Percentiles rank a stretch among this genome's conserved stretches.
Evolutionary conservation across 1,140 invertebrate species (phyloP).

Genomic region (Saxidomus purpurata): DNA sequence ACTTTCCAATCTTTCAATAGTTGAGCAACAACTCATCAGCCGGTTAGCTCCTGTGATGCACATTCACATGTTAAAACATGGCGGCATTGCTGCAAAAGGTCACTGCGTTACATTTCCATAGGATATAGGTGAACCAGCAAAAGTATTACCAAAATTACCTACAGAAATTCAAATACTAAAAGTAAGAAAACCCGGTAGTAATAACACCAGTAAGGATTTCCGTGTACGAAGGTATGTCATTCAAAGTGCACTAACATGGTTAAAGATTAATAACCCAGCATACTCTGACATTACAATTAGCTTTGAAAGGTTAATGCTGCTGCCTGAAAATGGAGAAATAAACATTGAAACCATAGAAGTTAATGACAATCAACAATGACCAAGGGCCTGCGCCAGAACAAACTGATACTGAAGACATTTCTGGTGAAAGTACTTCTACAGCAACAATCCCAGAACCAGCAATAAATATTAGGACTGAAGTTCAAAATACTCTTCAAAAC

Average conservation of each 20-base stretch:
- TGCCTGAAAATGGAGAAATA: conserved; percentile 57
- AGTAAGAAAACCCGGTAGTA: conserved; percentile 52
- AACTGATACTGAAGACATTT: not conserved
- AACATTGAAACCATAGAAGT: too few species aligned
- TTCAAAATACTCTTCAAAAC: conserved; percentile 42
- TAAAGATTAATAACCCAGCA: conserved; percentile 51
- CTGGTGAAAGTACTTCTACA: conserved; percentile 23
- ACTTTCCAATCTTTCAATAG: conserved; percentile 23
- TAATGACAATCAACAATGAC: too few species aligned
- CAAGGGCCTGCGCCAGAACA: conserved; percentile 8
- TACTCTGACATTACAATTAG: conserved; percentile 59
- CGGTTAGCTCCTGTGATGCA: conserved; percentile 20
- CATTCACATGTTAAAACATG: conserved; percentile 44
- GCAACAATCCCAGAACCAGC: not conserved
- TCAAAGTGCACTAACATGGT: conserved; percentile 30
- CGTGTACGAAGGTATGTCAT: conserved; percentile 28
- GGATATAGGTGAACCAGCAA: conserved; percentile 61
- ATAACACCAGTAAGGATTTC: conserved; percentile 54
- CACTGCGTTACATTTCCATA: conserved; percentile 66
- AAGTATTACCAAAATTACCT: conserved; percentile 53
- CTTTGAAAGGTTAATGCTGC: conserved; percentile 16
- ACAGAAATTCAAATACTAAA: conserved; percentile 30
- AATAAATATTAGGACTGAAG: not conserved
- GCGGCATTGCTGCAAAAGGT: conserved; percentile 25
- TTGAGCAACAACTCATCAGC: conserved; percentile 26